phyloP scores from a whole-genome alignment of 2,888 invertebrate species.

The Heliconius sara region DNA sequence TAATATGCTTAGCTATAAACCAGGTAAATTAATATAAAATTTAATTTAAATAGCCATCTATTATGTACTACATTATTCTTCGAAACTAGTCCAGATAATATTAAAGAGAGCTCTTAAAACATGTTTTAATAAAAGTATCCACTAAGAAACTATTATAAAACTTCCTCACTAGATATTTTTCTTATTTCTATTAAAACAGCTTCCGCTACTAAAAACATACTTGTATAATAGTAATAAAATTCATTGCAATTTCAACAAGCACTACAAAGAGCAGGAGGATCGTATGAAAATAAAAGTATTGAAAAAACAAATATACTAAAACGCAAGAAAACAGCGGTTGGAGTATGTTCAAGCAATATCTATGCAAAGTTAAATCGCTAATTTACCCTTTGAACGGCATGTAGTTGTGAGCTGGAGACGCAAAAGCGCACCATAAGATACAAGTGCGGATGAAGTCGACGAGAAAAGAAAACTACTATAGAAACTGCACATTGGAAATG shows the following conservation, averaged over 20 bases:
- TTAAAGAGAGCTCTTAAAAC: conserved; percentile 6
- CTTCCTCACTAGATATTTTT: background rate
- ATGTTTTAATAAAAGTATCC: background rate
- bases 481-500: conserved; percentile 34
- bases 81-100: background rate
- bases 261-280: conserved; percentile 17
- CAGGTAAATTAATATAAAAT: background rate
- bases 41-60: background rate
- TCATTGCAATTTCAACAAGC: conserved; percentile 22
- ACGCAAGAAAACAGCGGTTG: conserved; percentile 36
- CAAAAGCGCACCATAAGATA: conserved; percentile 44
- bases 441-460: conserved; percentile 46
- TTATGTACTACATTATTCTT: background rate
- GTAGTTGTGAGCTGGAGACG: conserved; percentile 40
- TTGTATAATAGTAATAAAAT: conserved; percentile 19
- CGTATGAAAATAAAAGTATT: conserved; percentile 30
- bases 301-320: conserved; percentile 38
- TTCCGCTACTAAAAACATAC: conserved; percentile 8
- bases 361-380: conserved; percentile 48
- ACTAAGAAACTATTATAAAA: conserved; percentile 1
- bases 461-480: conserved; percentile 44
- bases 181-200: background rate
- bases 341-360: conserved; percentile 41
- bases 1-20: background rate
- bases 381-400: conserved; percentile 46